These are phyloP conservation scores for Cosmia pyralina DNA, from an alignment of 2,888 invertebrate species.

Conservation along the genomic window DNA sequence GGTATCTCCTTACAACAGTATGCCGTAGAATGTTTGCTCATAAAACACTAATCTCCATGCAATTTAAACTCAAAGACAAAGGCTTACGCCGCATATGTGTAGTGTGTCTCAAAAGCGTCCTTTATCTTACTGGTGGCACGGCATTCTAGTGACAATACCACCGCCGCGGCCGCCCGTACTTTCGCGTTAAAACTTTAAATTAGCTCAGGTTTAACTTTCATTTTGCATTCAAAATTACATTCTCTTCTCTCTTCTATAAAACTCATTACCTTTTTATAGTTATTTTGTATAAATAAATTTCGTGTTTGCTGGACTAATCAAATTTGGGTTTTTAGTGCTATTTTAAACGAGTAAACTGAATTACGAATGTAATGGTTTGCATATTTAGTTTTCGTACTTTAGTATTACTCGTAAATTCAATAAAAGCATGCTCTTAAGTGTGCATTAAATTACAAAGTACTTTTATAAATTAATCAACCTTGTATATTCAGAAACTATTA, in stretches of 20 bases:
- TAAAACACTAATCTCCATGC: constrained; percentile 53
- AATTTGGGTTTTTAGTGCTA: constrained; percentile 28
- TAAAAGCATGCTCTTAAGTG: background rate
- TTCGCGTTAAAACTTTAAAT: constrained; percentile 45
- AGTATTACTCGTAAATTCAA: constrained; percentile 15
- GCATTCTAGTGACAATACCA: constrained; percentile 26
- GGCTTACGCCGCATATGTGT: constrained; percentile 31
- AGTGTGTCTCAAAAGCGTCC: constrained; percentile 46
- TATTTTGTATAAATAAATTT: constrained; percentile 38
- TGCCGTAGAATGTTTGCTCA: constrained; percentile 35
- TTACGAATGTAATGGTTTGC: constrained; percentile 23
- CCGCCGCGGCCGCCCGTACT: constrained; percentile 4
- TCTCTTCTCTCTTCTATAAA: constrained; percentile 12
- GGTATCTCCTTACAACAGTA: constrained; percentile 27
- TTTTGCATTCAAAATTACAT: constrained; percentile 33
- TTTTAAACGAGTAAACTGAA: constrained; percentile 20
- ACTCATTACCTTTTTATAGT: constrained; percentile 33
- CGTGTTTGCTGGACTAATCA: constrained; percentile 30
- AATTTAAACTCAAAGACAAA: constrained; percentile 50
- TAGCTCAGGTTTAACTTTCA: constrained; percentile 26
- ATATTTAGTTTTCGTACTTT: constrained; percentile 17
- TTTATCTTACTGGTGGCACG: constrained; percentile 28
- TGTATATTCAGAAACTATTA: constrained; percentile 1
- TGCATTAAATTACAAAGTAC: background rate
- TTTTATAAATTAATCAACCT: constrained; percentile 10